Percentiles rank a stretch among this genome's conserved stretches.
These are phyloP conservation scores for Enhydra lutris DNA, from an alignment of 2,113 vertebrate genomes.

Conservation along the genomic window DNA sequence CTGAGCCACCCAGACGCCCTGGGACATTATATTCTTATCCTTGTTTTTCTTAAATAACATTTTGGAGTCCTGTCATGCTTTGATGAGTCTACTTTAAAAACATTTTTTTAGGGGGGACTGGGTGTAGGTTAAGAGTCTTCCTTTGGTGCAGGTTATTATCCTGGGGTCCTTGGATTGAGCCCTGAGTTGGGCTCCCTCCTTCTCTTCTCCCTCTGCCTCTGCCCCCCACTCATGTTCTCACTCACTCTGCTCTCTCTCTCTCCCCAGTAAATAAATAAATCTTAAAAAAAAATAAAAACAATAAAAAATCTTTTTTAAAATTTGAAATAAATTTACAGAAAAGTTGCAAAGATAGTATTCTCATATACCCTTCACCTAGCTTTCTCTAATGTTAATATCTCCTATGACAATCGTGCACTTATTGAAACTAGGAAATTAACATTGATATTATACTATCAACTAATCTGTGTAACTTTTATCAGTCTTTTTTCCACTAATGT, in stretches of 20 bases:
- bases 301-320: not conserved
- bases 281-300: too few species aligned
- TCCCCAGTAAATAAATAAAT: too few species aligned
- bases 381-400: not conserved
- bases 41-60: not conserved
- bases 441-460: not conserved
- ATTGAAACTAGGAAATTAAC: not conserved
- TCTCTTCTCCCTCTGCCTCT: not conserved
- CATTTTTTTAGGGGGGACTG: not conserved
- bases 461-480: not conserved
- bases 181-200: not conserved
- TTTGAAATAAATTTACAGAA: constrained; percentile 31
- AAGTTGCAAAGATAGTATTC: constrained; percentile 5
- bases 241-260: too few species aligned
- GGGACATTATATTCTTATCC: not conserved
- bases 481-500: not conserved
- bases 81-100: not conserved
- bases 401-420: not conserved
- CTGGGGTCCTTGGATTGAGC: not conserved
- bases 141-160: not conserved
- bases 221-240: not conserved
- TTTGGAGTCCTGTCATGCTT: constrained; percentile 30
- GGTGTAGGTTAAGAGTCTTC: not conserved
- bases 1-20: too few species aligned
- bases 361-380: not conserved